Evolutionary conservation across 2,797 vertebrate species (phyloP), one percentile per base, ranked within the genome.

Genomic region (Petrocephalus schoutedeni): DNA sequence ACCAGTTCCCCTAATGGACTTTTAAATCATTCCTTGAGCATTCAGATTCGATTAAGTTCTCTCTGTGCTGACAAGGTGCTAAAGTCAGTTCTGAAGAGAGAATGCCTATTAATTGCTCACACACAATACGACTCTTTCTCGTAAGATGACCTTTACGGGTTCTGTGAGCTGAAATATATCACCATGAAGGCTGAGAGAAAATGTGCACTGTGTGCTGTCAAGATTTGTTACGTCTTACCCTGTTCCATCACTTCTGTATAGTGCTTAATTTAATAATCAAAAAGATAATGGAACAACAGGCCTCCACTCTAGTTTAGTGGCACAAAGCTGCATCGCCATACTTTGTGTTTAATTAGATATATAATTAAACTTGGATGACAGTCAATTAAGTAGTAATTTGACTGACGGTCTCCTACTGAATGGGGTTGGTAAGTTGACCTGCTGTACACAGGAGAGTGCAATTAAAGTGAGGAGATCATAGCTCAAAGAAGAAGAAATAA

Each of bases 261-360:
- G 49, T 51, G 53, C n/a, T 85, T 58, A 85, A 71, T 87, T 67
- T 87, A 87, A 64, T 71, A 85, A 45, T 86, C 32, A 59, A 45
- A 92, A 92, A 90, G 90, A 90, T 92, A 91, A 92, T 86, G 56
- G 56, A 86, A 86, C 84, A 41, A 57, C 84, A 58, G 84, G 84
- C 56, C 28, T 19, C 57, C 45, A 9, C 41, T 64, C 8, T 21
- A 51, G 58, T 14, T 85, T 57, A 32, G 54, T 28, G 28, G 28
- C 54, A 28, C 54, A 85, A 57, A 85, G 16, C 84, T 58, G 87
- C 56, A 90, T 90, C 90, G 90, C 91, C 89, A 93, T 93, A 92
- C 92, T 95, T 95, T 94, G 93, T 94, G 32, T 95, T 93, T 94
- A 93, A 95, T 95, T 94, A 94, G 94, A 90, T 90, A 89, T 86